Percentiles rank a stretch among this genome's conserved stretches.
These are phyloP conservation scores for Polietes domitor DNA, from an alignment of 2,888 invertebrate genomes.

Conservation along the genomic window DNA sequence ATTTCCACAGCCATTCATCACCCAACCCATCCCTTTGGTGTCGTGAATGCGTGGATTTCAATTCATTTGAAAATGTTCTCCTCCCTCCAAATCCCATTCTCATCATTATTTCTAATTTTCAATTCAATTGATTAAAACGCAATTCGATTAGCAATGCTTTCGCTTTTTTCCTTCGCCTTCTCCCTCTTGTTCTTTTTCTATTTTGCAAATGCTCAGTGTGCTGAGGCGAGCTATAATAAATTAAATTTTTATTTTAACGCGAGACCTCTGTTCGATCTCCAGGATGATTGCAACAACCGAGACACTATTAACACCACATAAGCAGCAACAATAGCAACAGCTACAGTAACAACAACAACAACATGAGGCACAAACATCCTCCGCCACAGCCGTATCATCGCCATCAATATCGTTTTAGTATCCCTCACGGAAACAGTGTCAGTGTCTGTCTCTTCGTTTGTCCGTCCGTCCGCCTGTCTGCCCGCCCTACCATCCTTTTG, in stretches of 20 bases:
- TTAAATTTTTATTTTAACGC: conserved; percentile 74
- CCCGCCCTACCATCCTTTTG: conserved; percentile 3
- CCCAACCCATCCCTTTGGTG: conserved; percentile 19
- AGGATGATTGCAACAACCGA: neutral
- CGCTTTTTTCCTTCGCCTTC: too few relatives aligned
- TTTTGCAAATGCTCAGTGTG: conserved; percentile 8
- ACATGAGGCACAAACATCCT: neutral
- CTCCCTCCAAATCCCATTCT: conserved; percentile 55
- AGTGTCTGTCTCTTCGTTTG: conserved; percentile 31
- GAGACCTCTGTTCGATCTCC: conserved; percentile 20
- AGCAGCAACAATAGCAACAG: conserved; percentile 41
- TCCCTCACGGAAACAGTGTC: conserved; percentile 15
- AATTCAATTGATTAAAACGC: conserved; percentile 79
- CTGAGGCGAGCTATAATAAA: conserved; percentile 74
- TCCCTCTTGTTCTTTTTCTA: too few relatives aligned
- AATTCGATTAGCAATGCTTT: conserved; percentile 79
- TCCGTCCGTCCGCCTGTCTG: neutral
- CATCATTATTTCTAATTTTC: conserved; percentile 70
- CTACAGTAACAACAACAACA: neutral
- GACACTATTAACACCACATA: conserved; percentile 66
- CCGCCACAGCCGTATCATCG: conserved; percentile 30
- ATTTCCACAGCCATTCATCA: conserved; percentile 51
- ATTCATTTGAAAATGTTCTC: conserved; percentile 28
- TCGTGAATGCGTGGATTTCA: conserved; percentile 41
- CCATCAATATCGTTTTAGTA: conserved; percentile 35